A percentile compares a stretch with the other conserved stretches of the same genome.
Evolutionary conservation across 1,140 invertebrate genomes (phyloP).

Genomic region (Nephila pilipes): DNA sequence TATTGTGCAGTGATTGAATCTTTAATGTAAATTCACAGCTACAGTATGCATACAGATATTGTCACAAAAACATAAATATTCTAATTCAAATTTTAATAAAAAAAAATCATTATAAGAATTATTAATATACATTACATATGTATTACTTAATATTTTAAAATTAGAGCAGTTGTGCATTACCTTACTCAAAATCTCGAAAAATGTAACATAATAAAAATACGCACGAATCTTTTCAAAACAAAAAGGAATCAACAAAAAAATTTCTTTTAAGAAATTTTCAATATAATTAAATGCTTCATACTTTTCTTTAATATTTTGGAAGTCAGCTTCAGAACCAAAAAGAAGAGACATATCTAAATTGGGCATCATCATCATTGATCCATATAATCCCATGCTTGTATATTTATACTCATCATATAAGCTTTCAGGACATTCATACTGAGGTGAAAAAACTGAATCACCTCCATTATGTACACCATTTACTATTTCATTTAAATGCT

Average conservation of each 20-base stretch:
- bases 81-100: no score
- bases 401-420: conserved; percentile 74
- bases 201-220: not conserved
- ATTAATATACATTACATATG: no score
- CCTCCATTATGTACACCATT: conserved; percentile 32
- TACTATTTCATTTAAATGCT: not conserved
- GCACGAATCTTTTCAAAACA: not conserved
- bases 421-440: conserved; percentile 66
- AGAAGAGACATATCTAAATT: conserved; percentile 73
- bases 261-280: not conserved
- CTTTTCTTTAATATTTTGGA: conserved; percentile 76
- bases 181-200: no score
- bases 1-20: no score
- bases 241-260: not conserved
- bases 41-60: no score
- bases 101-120: no score
- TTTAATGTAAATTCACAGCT: no score
- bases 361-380: conserved; percentile 73
- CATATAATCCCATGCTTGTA: conserved; percentile 62
- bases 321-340: conserved; percentile 72
- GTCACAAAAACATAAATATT: no score
- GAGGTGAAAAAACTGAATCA: conserved; percentile 65
- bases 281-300: conserved; percentile 18
- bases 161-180: no score
- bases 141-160: no score